Evolutionary conservation across 2,888 invertebrate genomes (phyloP).

Genomic region (Brachyptera risi): DNA sequence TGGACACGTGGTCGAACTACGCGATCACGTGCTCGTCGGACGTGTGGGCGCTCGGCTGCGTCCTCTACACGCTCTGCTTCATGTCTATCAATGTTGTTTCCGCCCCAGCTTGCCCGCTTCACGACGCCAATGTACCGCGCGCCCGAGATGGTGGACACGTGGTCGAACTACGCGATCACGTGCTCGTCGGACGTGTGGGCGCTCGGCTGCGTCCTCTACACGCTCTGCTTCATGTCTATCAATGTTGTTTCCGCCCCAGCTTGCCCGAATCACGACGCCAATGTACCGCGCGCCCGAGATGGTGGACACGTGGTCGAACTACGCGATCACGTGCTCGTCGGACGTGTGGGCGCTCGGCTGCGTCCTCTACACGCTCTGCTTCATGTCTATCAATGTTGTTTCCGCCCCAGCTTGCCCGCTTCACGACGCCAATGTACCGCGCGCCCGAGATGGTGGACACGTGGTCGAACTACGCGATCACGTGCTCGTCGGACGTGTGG

Average conservation of each 20-base stretch:
- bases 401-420: conserved; percentile 70
- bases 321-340: conserved; percentile 81
- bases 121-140: conserved; percentile 96
- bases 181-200: conserved; percentile 94
- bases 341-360: conserved; percentile 99
- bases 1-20: conserved; percentile 95
- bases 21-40: conserved; percentile 88
- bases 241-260: no score
- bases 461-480: conserved; percentile 93
- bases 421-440: conserved; percentile 92
- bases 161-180: conserved; percentile 92
- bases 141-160: conserved; percentile 97
- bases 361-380: conserved; percentile 87
- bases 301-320: conserved; percentile 96
- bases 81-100: no score
- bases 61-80: conserved; percentile 87
- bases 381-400: no score
- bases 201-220: conserved; percentile 90
- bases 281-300: conserved; percentile 99
- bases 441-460: conserved; percentile 98
- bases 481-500: conserved; percentile 91
- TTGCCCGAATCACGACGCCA: conserved; percentile 78
- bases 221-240: conserved; percentile 86
- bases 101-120: conserved; percentile 68
- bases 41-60: conserved; percentile 96